These are phyloP conservation scores for Branchellion lobata DNA, from an alignment of 2,888 invertebrate genomes.

Conservation along the genomic window DNA sequence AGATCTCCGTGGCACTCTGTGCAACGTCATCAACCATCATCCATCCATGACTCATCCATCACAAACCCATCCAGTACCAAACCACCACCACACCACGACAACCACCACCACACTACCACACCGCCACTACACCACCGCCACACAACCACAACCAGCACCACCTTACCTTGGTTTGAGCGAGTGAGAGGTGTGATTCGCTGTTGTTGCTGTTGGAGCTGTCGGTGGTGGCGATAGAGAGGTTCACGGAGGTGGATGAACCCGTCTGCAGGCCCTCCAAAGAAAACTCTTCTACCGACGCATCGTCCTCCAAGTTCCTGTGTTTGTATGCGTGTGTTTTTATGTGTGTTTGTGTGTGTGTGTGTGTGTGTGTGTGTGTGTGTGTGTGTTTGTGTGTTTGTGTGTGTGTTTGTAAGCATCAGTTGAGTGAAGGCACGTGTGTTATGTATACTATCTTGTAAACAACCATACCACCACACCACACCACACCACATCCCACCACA, in stretches of 20 bases:
- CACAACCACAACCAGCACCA: not conserved
- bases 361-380: constrained; percentile 56
- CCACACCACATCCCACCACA: not conserved
- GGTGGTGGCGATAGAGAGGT: constrained; percentile 65
- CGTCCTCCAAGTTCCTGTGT: constrained; percentile 79
- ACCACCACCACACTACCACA: not conserved
- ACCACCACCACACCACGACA: not conserved
- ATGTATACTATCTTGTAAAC: not conserved
- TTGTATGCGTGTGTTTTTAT: not conserved
- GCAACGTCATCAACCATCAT: not conserved
- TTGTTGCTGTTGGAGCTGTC: constrained; percentile 88
- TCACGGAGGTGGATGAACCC: constrained; percentile 70
- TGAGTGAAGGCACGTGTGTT: not conserved
- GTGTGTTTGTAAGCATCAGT: no score
- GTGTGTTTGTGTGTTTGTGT: constrained; percentile 12
- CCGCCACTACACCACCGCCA: no score
- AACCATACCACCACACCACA: not conserved
- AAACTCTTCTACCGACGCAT: constrained; percentile 66
- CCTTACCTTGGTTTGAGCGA: constrained; percentile 46
- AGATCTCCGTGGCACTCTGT: constrained; percentile 36
- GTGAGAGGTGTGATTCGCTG: constrained; percentile 66
- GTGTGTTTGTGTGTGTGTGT: constrained; percentile 26
- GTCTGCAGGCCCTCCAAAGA: constrained; percentile 50
- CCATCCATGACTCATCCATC: no score
- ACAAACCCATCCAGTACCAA: not conserved